Evolutionary conservation across 1,140 invertebrate genomes (phyloP), one percentile per base, ranked within the genome.

Genomic region (Drosophila pachea): DNA sequence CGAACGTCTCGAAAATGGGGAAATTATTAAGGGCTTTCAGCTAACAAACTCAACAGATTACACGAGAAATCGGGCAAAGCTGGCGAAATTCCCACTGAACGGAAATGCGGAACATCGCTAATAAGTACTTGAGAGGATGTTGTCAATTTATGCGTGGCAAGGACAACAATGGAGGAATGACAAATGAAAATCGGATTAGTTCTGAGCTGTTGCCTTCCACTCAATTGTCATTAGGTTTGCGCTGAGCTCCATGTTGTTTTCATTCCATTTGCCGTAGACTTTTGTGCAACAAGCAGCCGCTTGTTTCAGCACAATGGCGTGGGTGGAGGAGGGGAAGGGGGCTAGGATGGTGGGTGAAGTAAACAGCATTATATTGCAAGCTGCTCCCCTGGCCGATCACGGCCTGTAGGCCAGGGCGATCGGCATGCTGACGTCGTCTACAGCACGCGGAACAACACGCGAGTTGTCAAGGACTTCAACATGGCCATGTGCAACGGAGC

Each of bases 171-270:
- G 31, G 8, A 2, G 35, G 35, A 32, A 64, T 49, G 60, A 43
- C 54, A 65, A 66, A 70, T 70, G 47, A 58, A 59, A 66, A 66
- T 70, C 49, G 40, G 63, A 66, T 70, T 70, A 59, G 62, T 65
- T 65, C 49, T 53, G 49, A 31, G 63, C 40, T 50, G 53, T 65
- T 69, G 61, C 35, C 35, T 66, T 55, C 64, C 47, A 66, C 64
- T 68, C 49, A 33, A 54, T 64, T 64, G 52, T 52, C 53, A 42
- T 65, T 50, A 65, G 49, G 33, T 35, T 42, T 52, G 55, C 22
- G 1, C 32, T 67, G 55, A 35, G 22, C 9, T 42, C 6, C 60
- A 36, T 11, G 45, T 43, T 63, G 36, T 69, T 64, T 58, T 65
- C 47, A 43, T 55, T 64, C 47, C 55, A 60, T 67, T 67, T 60